Evolutionary conservation across 2,797 vertebrate genomes (phyloP).

Genomic region (Ataeniobius toweri): DNA sequence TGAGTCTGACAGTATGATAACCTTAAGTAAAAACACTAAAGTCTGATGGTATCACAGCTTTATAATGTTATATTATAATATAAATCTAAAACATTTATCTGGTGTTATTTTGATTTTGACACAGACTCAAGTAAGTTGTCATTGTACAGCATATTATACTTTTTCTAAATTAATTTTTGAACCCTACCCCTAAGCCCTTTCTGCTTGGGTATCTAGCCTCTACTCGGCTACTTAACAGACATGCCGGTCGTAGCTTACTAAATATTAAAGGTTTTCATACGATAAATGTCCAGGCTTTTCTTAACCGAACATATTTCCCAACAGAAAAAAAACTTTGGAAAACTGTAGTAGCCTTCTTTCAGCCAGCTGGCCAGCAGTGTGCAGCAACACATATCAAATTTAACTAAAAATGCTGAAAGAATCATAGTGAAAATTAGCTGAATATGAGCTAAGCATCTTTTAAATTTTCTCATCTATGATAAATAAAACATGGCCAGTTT

Average conservation of each 20-base stretch:
- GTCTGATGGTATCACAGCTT: not conserved
- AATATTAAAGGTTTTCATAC: not conserved
- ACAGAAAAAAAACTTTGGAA: not conserved
- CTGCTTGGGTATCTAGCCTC: not conserved
- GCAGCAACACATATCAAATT: not conserved
- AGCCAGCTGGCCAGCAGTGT: not conserved
- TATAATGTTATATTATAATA: not conserved
- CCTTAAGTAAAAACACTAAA: no score
- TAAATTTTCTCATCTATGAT: no score
- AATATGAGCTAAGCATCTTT: no score
- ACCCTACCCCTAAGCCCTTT: not conserved
- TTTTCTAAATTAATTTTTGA: not conserved
- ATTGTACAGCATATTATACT: not conserved
- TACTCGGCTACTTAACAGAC: not conserved
- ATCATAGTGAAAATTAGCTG: not conserved
- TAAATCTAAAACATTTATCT: not conserved
- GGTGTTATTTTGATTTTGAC: not conserved
- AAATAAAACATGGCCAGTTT: no score
- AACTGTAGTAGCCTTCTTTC: not conserved
- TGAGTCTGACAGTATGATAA: not conserved
- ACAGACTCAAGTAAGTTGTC: not conserved
- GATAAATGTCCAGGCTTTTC: not conserved
- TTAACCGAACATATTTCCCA: not conserved
- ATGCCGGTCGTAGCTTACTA: not conserved
- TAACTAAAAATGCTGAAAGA: not conserved